A percentile compares a stretch with the other conserved stretches of the same genome.
These are phyloP conservation scores for Lacerta agilis DNA, from an alignment of 2,797 vertebrate genomes.

Conservation along the genomic window DNA sequence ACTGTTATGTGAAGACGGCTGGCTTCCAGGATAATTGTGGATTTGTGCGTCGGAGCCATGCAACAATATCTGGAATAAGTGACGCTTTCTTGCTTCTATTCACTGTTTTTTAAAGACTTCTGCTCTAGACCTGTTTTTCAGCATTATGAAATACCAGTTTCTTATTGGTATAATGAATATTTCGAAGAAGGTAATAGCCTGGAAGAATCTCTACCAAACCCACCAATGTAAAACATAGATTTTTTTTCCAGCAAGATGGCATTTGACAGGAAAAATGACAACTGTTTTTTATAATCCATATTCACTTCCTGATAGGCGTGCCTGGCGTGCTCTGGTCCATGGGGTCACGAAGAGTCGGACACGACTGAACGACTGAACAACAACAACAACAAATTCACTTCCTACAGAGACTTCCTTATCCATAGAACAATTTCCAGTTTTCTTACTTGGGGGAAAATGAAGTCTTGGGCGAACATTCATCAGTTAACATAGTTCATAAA, in stretches of 20 bases:
- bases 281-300: not conserved
- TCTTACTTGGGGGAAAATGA: not conserved
- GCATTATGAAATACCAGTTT: not conserved
- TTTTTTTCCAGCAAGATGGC: not conserved
- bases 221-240: not conserved
- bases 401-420: not conserved
- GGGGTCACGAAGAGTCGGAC: too few species aligned
- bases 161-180: not conserved
- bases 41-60: not conserved
- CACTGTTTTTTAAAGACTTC: not conserved
- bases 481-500: not conserved
- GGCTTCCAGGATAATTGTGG: not conserved
- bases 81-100: not conserved
- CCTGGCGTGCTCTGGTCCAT: too few species aligned
- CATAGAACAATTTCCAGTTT: not conserved
- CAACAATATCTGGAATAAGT: slow-evolving; percentile 4
- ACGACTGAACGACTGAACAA: too few species aligned
- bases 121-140: not conserved
- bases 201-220: not conserved
- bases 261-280: not conserved
- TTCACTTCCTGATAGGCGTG: too few species aligned
- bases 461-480: not conserved
- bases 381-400: too few species aligned
- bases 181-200: not conserved
- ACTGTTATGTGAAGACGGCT: not conserved